Evolutionary conservation across 2,797 vertebrate species (phyloP), one percentile per base, ranked within the genome.

Genomic region (Darevskia nairensis): DNA sequence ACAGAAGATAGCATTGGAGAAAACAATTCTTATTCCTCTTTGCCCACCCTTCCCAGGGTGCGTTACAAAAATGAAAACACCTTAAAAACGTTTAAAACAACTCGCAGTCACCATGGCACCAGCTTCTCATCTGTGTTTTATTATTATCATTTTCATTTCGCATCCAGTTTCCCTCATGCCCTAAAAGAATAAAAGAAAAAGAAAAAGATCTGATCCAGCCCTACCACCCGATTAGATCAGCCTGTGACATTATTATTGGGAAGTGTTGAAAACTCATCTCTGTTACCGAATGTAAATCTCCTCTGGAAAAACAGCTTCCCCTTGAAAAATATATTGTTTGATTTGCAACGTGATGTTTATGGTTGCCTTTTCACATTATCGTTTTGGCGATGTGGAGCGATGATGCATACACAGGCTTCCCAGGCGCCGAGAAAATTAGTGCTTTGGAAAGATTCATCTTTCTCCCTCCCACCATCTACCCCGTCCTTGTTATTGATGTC

Each of bases 391-490:
- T 23, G 77, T 10, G 1, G 55, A 25, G 85, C 1, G 8, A 4
- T 13, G 89, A 87, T 80, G 80, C 23, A 7, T 0, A 5, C 25
- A 86, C 29, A 66, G 44, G 88, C 89, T 32, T 86, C 86, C 90
- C 61, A 25, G 78, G 29, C 0, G 0, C 86, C 6, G 83, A 91
- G 91, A 79, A 92, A 94, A 92, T 94, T n/a, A 94, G 92, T 0
- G 13, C 85, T 89, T 88, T 72, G 39, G 86, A 85, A 91, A 84
- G 76, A 91, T 93, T 92, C 86, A 46, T 92, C 88, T 92, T 86
- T 64, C 41, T 32, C n/a, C 55, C 44, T 35, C 44, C 5, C 35
- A 64, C 15, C 27, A 27, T 13, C 23, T 55, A 41, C 32, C 17
- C 8, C 5, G 41, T 23, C 23, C 23, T 71, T 0, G 0, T 92